Evolutionary conservation across 2,888 invertebrate species (phyloP), one percentile per base, ranked within the genome.

Genomic region (Julus scandinavius): DNA sequence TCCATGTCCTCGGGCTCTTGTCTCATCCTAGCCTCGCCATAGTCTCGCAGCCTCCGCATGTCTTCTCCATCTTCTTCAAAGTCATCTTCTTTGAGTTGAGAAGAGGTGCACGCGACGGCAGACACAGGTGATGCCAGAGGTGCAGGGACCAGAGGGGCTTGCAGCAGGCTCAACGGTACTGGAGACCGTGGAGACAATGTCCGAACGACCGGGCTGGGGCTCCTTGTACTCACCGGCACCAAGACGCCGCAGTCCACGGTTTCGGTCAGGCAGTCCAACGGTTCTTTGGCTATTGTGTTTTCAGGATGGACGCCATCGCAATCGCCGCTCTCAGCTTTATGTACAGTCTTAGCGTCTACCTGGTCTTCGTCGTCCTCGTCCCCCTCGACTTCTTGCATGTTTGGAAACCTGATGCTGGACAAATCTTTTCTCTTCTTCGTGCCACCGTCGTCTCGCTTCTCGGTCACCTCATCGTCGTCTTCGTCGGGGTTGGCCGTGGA

Each of bases 401-500:
- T 72, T 38, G 72, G 72, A 29, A 72, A 72, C 29, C 72, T 29
- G 29, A 72, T 72, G 72, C 72, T 72, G 29, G 72, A 72, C 72
- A 72, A n/a, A 41, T 49, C 85, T 9, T 49, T 85, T 41, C n/a
- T 85, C 85, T 85, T 85, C 49, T 85, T 85, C 15, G 45, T 85
- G 41, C 85, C 85, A 11, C 41, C 17, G 49, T 85, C 85, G 41
- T 41, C 49, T 9, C 49, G n/a, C 11, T 54, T 54, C 20, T 87
- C 87, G 11, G 50, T 50, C 40, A 54, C 87, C 20, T 87, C 87
- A 29, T 87, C 87, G 29, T 87, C 87, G 5, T 87, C 87, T 15
- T 87, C 87, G 58, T 87, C 87, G 17, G 87, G 54, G 38, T 87
- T 87, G 87, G 87, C 87, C 17, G 87, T 54, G 49, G 87, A 87